These are phyloP conservation scores for Brachylomia viminalis DNA, from an alignment of 2,888 invertebrate species.

Conservation along the genomic window DNA sequence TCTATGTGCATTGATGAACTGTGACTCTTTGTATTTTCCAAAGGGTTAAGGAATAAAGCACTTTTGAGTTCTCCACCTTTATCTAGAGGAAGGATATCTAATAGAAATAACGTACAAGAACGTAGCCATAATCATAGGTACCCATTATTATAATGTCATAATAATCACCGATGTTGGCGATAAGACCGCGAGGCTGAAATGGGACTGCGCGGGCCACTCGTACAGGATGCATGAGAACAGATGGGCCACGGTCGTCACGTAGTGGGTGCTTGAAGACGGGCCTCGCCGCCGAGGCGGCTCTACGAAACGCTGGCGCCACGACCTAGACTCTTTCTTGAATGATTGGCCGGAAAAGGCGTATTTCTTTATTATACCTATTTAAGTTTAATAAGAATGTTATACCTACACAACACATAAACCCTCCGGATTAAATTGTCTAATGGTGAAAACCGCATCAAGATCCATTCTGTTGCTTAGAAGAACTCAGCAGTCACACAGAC, in stretches of 20 bases:
- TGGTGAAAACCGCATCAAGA: neutral
- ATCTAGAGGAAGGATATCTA: neutral
- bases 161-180: no score
- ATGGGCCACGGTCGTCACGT: no score
- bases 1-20: neutral
- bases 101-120: neutral
- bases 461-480: neutral
- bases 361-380: no score
- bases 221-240: no score
- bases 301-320: no score
- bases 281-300: no score
- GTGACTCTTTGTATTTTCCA: neutral
- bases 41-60: neutral
- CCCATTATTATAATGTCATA: no score
- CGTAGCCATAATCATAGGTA: neutral
- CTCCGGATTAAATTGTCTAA: neutral
- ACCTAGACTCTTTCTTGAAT: no score
- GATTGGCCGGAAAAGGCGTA: no score
- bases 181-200: no score
- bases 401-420: neutral
- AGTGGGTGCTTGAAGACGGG: no score
- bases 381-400: neutral
- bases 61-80: neutral
- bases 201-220: no score
- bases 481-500: neutral